Conservation (phyloP, 2,888 invertebrate species). For the Drosophila pseudotakahashii region DNA sequence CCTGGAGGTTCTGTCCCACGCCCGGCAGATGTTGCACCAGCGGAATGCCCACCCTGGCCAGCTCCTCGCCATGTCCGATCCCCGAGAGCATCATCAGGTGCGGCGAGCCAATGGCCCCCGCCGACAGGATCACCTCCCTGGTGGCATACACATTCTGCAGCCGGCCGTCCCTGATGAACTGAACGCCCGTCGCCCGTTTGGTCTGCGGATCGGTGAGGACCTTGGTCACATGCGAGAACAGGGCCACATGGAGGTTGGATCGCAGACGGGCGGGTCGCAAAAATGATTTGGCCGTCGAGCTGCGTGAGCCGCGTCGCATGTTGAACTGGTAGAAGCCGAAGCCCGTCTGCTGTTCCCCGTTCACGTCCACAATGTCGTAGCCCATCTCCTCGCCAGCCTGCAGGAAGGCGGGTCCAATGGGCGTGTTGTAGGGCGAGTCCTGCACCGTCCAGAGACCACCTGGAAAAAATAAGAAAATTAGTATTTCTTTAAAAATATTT, state of each 20-base stretch:
- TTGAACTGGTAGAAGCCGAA: conserved; percentile 94
- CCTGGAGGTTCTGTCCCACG: conserved; percentile 94
- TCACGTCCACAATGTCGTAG: conserved; percentile 93
- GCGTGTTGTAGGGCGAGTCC: conserved; percentile 86
- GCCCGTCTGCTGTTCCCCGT: conserved; percentile 94
- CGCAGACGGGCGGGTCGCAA: conserved; percentile 91
- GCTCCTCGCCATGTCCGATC: conserved; percentile 91
- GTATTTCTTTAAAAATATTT: not conserved
- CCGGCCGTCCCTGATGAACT: conserved; percentile 88
- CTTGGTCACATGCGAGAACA: conserved; percentile 92
- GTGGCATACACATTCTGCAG: conserved; percentile 84
- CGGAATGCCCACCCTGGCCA: conserved; percentile 89
- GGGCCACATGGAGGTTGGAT: conserved; percentile 91
- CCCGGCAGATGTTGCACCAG: conserved; percentile 91
- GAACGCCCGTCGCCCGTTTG: conserved; percentile 91
- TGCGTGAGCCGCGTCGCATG: conserved; percentile 93
- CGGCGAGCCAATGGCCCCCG: conserved; percentile 95
- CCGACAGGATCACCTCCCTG: conserved; percentile 84
- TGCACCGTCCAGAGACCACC: conserved; percentile 84
- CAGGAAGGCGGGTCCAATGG: conserved; percentile 92
- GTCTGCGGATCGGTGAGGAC: conserved; percentile 89
- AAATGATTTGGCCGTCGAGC: conserved; percentile 94
- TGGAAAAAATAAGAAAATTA: conserved; percentile 62
- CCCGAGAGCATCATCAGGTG: conserved; percentile 96
- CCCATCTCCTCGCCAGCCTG: conserved; percentile 97